Evolutionary conservation across 2,888 invertebrate genomes (phyloP), one percentile per base, ranked within the genome.

Genomic region (Andrena praecox): DNA sequence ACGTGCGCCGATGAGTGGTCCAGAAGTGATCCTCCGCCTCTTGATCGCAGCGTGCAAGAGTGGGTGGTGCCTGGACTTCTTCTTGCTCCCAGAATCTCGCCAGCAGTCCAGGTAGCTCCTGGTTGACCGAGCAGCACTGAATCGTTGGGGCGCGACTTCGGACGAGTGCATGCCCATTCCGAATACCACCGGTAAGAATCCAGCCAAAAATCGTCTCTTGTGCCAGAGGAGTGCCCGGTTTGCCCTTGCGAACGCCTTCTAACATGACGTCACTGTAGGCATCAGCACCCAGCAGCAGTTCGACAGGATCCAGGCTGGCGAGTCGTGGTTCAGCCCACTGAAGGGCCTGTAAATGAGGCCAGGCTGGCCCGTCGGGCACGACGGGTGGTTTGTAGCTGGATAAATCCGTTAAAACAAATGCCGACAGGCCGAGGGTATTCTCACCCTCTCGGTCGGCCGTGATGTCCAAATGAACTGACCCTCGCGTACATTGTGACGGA

Each of bases 311-410:
- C 16, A 0, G n/a, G 0, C 0, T 6, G 1, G 0, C 0, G 0
- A 33, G 20, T 0, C 2, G 42, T 1, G 42, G 42, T 3, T 12
- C 4, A 3, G 42, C 42, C 42, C 42, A 42, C 42, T 42, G 42
- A 0, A 42, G 42, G 4, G 0, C 12, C 1, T 12, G 42, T 12
- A 42, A 12, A 0, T 35, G 35, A 2, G 60, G 33, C 60, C 60
- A 62, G 6, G 0, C 7, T 0, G 3, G 2, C 0, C 16, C 7
- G n/a, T n/a, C n/a, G n/a, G n/a, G n/a, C n/a, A n/a, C n/a, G 4
- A 1, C 16, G 12, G 10, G 62, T 2, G 31, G 62, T 5, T 8
- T 12, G 8, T 62, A 62, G 1, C 33, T 7, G 1, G 33, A 33
- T 2, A 62, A 12, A 2, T 62, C 62, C 0, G 7, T 6, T 2